Base-by-base conservation (phyloP, 2,888 invertebrate species). In the Pedicia rivosa region DNA sequence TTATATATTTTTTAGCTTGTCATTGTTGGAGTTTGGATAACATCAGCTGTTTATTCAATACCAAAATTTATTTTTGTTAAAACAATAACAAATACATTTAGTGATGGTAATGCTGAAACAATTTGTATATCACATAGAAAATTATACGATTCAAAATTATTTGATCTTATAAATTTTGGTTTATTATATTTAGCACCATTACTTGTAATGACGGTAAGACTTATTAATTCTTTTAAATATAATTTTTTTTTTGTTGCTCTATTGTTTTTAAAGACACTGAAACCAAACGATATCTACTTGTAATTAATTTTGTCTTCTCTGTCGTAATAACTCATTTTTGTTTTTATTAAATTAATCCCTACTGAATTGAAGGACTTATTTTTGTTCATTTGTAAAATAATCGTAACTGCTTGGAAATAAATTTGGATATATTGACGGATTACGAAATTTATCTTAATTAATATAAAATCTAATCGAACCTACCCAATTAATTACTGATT, bases 1-100 rank as follows among this genome's bases (percentile, higher is more conserved):
- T 35, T 30, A 37, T 39, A 43, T 43, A 42, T 44, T 37, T 57
- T 62, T 5, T 65, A 81, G 80, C 54, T 80, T 52, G 80, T 81
- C 36, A 81, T 87, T 46, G 62, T 74, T 14, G 67, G 74, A 3
- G 86, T 87, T 5, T 88, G 88, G 88, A 65, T 83, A 36, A 69
- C 79, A 13, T 81, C 86, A 44, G 83, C 82, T 1, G 64, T 77
- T 1, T 86, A 86, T 63, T 84, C 83, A 43, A 75, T 78, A 3
- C 88, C 87, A 0, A 79, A 83, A 52, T 78, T 88, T 53, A 71
- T 84, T 46, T 83, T 81, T 67, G 82, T 82, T 46, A 78, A 80
- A 52, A 81, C 81, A 0, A 73, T 82, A 35, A 71, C 71, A 13
- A 73, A 60, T 42, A 52, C 59, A 9, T 61, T 59, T 43, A 58